Conservation (phyloP, 2,113 vertebrate species). For the Oncorhynchus masou region DNA sequence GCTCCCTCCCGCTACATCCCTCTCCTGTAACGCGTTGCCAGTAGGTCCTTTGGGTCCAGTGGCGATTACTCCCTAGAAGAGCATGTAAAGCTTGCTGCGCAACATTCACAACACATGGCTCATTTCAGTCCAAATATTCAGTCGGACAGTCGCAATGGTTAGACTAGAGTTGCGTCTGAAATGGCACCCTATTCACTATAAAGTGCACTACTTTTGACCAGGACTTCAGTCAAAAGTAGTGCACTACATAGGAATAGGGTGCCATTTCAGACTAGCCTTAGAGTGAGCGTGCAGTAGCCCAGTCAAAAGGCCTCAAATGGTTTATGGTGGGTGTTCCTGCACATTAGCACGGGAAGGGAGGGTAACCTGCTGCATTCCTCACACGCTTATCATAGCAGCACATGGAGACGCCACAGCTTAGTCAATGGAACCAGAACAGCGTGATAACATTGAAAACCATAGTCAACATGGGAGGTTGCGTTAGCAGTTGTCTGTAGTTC, state of each 20-base stretch:
- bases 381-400: conserved; percentile 32
- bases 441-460: background rate
- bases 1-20: background rate
- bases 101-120: conserved; percentile 19
- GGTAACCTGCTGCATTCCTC: conserved; percentile 33
- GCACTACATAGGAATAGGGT: too few relatives aligned
- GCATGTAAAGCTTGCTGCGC: conserved; percentile 13
- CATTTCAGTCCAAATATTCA: too few relatives aligned
- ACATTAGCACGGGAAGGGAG: conserved; percentile 12
- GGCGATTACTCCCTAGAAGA: conserved; percentile 26
- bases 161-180: background rate
- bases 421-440: background rate
- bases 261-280: background rate
- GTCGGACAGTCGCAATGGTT: background rate
- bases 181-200: too few relatives aligned
- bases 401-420: background rate
- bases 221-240: too few relatives aligned
- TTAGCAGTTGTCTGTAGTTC: background rate
- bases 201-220: too few relatives aligned
- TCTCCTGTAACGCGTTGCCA: conserved; percentile 10
- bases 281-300: conserved; percentile 20
- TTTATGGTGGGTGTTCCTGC: conserved; percentile 38
- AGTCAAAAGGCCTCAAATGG: conserved; percentile 7
- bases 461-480: background rate
- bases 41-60: conserved; percentile 38